phyloP scores from a whole-genome alignment of 2,888 invertebrate species.

The Encarsia formosa region DNA sequence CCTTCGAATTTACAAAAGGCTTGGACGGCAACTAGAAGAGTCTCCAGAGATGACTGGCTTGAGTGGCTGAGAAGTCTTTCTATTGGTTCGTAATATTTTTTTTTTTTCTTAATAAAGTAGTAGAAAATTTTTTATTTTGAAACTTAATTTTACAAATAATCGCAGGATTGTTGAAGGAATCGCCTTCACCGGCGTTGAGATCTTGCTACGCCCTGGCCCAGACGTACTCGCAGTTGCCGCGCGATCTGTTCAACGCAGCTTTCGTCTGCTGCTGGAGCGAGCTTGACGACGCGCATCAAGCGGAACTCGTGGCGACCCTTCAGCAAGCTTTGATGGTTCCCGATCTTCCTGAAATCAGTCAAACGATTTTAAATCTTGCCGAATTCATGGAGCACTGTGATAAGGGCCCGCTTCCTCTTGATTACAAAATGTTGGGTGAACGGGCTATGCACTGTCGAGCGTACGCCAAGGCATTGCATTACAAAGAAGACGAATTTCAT shows the following conservation, averaged over 20 bases:
- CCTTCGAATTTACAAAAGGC: slow-evolving; percentile 81
- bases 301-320: slow-evolving; percentile 79
- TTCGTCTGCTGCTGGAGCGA: slow-evolving; percentile 99
- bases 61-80: slow-evolving; percentile 93
- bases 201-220: slow-evolving; percentile 91
- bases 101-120: not conserved
- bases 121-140: not conserved
- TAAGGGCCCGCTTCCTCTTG: slow-evolving; percentile 87
- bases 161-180: slow-evolving; percentile 87
- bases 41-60: slow-evolving; percentile 97
- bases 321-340: slow-evolving; percentile 88
- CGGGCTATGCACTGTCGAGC: slow-evolving; percentile 90
- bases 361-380: slow-evolving; percentile 92
- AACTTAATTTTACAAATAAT: not conserved
- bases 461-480: slow-evolving; percentile 80
- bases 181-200: slow-evolving; percentile 89
- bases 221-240: slow-evolving; percentile 89
- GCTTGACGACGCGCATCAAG: slow-evolving; percentile 73
- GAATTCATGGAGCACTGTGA: slow-evolving; percentile 99
- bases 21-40: slow-evolving; percentile 87
- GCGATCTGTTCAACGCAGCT: slow-evolving; percentile 96
- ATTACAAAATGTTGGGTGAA: slow-evolving; percentile 82
- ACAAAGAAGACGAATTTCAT: slow-evolving; percentile 92
- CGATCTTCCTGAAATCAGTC: slow-evolving; percentile 92
- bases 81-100: slow-evolving; percentile 55